Evolutionary conservation across 2,888 invertebrate genomes (phyloP), one percentile per base, ranked within the genome.

Genomic region (Graphium colonna): DNA sequence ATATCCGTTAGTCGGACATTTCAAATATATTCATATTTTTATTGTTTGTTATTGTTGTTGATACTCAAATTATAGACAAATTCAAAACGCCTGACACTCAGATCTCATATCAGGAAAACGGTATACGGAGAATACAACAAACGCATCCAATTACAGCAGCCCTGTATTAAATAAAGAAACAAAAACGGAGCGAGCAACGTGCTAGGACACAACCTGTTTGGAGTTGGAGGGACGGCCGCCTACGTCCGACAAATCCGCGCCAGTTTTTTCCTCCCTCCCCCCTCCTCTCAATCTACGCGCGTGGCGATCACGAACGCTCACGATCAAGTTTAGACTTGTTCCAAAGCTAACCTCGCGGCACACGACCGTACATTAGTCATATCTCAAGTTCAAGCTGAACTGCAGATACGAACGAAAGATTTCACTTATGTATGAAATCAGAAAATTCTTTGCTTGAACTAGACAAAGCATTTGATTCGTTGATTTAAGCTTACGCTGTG

Each of bases 181-280:
- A 84, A 67, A 60, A 36, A 10, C 33, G n/a, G 3, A 10, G 36
- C 36, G 66, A 58, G 55, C 63, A 66, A 69, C 71, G 72, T 71
- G 81, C 79, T 78, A 78, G 80, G 74, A 73, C 77, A 71, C 69
- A 88, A 89, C 88, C 86, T 83, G 88, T 89, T 89, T 83, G 77
- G 77, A n/a, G n/a, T n/a, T 68, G 63, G 78, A 73, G 75, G 71
- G 71, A 71, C 75, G 60, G 67, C 72, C 82, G 79, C 85, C 86
- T 73, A 84, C 87, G 82, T 77, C 79, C 77, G 74, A 82, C 85
- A 87, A 88, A 87, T 82, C 88, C 79, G 80, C 83, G 80, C 75
- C 73, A 73, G 75, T 77, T 69, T 69, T 69, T 69, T 71, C 65
- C 68, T 60, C 60, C 54, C 56, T 52, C 55, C 55, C 10, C 46